Evolutionary conservation across 2,888 invertebrate species (phyloP).

Genomic region (Xylocampa areola): DNA sequence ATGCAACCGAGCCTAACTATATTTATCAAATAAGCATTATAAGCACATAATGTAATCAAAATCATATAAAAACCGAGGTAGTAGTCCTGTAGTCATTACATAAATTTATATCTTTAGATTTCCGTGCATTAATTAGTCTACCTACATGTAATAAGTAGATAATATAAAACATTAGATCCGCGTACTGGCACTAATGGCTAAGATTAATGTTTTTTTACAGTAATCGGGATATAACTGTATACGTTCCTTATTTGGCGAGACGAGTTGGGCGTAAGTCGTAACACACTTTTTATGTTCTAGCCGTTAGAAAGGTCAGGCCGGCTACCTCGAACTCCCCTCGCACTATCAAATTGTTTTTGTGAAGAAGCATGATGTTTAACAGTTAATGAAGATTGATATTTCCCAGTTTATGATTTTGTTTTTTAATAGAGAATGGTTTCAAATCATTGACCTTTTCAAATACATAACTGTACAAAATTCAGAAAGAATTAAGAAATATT

Average conservation of each 20-base stretch:
- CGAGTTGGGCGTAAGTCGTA: constrained; percentile 51
- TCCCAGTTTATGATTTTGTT: neutral
- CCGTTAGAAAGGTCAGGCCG: constrained; percentile 50
- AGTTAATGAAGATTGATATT: constrained; percentile 33
- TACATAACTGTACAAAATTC: too few relatives aligned
- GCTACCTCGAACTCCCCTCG: constrained; percentile 17
- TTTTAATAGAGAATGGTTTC: neutral
- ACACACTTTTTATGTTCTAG: constrained; percentile 56
- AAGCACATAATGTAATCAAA: too few relatives aligned
- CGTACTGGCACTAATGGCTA: constrained; percentile 43
- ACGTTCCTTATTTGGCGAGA: constrained; percentile 59
- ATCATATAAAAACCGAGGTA: neutral
- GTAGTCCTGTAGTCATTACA: neutral
- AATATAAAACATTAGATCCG: constrained; percentile 38
- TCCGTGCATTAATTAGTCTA: constrained; percentile 25
- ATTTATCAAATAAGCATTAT: too few relatives aligned
- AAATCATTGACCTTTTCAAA: too few relatives aligned
- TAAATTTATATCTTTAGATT: constrained; percentile 13
- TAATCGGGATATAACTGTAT: constrained; percentile 57
- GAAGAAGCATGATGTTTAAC: constrained; percentile 33
- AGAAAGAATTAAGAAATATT: too few relatives aligned
- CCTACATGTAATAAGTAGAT: constrained; percentile 26
- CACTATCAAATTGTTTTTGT: constrained; percentile 43
- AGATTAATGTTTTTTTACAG: constrained; percentile 55
- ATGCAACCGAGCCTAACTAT: too few relatives aligned